Base-by-base conservation (phyloP, 2,113 vertebrate species). In the Progne subis region DNA sequence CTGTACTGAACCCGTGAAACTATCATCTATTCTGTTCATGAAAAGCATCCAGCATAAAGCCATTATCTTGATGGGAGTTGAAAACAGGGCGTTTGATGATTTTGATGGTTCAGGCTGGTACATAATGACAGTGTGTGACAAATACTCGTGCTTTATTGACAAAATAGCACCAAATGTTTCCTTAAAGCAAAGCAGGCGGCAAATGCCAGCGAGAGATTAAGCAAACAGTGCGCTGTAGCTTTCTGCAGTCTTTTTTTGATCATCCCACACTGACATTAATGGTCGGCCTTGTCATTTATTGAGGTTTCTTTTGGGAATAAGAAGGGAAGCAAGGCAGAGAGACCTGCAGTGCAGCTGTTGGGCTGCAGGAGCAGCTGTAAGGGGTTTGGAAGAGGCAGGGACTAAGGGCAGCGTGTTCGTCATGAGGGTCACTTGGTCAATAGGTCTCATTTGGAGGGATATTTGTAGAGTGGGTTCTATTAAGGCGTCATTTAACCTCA, bases 101-200 rank as follows among this genome's bases (percentile, higher is more conserved):
- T 95, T 56, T 68, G 90, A 49, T 88, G 61, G 79, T 84, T 86
- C 82, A 60, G 86, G 28, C 69, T 82, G 70, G 28, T 78, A 2
- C 34, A 19, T 81, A 95, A 93, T 90, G 69, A 90, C 72, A 90
- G 60, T 46, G 85, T 95, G 91, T 93, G 95, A 95, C 92, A 94
- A 92, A 92, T 86, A 52, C 56, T 88, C 26, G 59, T 49, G 90
- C 77, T 86, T 86, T 95, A 94, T 96, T 96, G 94, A 75, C 92
- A 92, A 90, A 97, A 96, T 60, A 95, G 23, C 19, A 49, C 76
- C 86, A 90, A 92, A 86, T 94, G 95, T 95, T 95, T 92, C 52
- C 56, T 74, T 61, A 26, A n/a, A 64, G 57, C 47, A 32, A 32
- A 80, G 63, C 65, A 71, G 76, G 44, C 21, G 1, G 41, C 29